A percentile compares a stretch with the other conserved stretches of the same genome.
Conservation (phyloP, 2,888 invertebrate genomes). For the Aethes cnicana region DNA sequence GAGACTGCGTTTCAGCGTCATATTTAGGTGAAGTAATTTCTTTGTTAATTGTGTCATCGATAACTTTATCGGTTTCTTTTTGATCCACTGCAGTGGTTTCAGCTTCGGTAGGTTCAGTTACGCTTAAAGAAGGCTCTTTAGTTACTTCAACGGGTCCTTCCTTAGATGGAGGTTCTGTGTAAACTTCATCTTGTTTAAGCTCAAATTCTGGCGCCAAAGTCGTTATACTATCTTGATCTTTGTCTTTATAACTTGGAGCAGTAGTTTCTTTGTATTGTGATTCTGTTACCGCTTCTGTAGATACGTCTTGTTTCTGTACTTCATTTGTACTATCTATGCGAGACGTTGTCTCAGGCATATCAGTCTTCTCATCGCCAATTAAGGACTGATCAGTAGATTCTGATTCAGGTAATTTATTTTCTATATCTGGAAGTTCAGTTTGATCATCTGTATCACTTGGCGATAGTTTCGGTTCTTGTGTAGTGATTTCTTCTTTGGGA, state of each 20-base stretch:
- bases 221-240: conserved; percentile 26
- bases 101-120: conserved; percentile 27
- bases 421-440: neutral
- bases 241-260: conserved; percentile 1
- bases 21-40: too few species aligned
- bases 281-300: conserved; percentile 6
- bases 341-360: neutral
- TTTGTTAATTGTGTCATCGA: too few species aligned
- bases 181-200: neutral
- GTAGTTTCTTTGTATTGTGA: conserved; percentile 2
- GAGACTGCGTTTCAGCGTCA: too few species aligned
- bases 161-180: conserved; percentile 6
- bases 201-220: conserved; percentile 6
- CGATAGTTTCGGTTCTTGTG: conserved; percentile 6
- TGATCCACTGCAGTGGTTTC: neutral
- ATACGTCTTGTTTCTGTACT: neutral
- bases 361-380: neutral
- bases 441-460: conserved; percentile 4
- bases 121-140: conserved; percentile 14
- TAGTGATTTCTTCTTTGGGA: conserved; percentile 1
- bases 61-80: too few species aligned
- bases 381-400: neutral
- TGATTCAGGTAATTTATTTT: neutral
- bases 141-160: neutral
- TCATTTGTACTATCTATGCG: conserved; percentile 3